Percentiles rank a stretch among this genome's conserved stretches.
phyloP scores from a whole-genome alignment of 2,113 vertebrate genomes.

The Prochilodus magdalenae region DNA sequence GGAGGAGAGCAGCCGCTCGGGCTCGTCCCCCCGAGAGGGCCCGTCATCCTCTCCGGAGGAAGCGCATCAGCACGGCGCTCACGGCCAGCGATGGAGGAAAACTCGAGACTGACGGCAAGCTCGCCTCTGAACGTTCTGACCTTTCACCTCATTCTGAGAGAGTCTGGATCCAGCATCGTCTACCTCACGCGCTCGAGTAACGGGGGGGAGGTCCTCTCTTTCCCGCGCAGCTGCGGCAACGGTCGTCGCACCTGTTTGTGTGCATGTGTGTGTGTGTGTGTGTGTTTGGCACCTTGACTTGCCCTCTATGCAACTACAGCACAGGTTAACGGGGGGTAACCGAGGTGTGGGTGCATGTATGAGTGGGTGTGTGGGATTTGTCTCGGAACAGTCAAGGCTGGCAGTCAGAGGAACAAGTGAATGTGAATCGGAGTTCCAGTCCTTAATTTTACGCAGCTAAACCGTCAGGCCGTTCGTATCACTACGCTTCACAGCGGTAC shows the following conservation, averaged over 20 bases:
- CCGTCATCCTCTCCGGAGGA: conserved; percentile 88
- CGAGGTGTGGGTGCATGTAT: conserved; percentile 48
- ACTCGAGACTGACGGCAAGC: conserved; percentile 74
- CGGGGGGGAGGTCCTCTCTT: conserved; percentile 68
- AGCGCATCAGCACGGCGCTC: conserved; percentile 84
- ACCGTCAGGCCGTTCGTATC: neutral
- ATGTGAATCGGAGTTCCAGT: conserved; percentile 10
- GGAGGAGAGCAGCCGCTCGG: conserved; percentile 75
- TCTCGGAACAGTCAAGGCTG: neutral
- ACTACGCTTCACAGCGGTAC: neutral
- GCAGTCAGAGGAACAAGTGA: conserved; percentile 7
- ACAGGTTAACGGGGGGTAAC: conserved; percentile 14
- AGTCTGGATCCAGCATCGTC: conserved; percentile 69
- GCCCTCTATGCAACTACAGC: conserved; percentile 36
- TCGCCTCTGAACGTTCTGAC: conserved; percentile 54
- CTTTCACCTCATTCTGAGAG: conserved; percentile 71
- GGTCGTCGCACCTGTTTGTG: conserved; percentile 57
- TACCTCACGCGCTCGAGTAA: conserved; percentile 78
- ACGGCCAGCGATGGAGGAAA: conserved; percentile 93
- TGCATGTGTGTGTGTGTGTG: conserved; percentile 60
- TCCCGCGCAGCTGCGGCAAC: conserved; percentile 69
- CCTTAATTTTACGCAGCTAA: conserved; percentile 6
- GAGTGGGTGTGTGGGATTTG: neutral
- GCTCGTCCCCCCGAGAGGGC: conserved; percentile 85
- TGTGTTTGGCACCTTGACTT: conserved; percentile 37